Conservation (phyloP, 2,888 invertebrate genomes). For the Tetranychus truncatus region DNA sequence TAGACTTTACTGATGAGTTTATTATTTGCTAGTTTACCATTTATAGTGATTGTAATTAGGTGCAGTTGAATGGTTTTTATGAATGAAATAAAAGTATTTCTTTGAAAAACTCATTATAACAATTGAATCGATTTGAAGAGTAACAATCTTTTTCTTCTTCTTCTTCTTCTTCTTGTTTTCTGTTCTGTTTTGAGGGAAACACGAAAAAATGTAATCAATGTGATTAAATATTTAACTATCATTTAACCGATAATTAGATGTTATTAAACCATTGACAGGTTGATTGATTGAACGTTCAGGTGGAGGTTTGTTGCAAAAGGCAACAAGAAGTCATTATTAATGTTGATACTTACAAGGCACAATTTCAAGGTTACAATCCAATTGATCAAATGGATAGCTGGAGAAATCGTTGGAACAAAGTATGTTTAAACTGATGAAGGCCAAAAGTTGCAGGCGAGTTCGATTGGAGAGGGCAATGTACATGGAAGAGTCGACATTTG, state of each 20-base stretch:
- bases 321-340: background rate
- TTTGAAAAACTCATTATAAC: no score
- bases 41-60: no score
- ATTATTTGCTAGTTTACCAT: no score
- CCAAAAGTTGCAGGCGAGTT: background rate
- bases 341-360: background rate
- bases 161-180: no score
- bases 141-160: no score
- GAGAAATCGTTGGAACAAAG: background rate
- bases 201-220: no score
- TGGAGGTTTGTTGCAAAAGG: background rate
- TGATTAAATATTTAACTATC: background rate
- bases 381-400: background rate
- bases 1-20: no score
- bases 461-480: background rate
- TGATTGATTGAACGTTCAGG: background rate
- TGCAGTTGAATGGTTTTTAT: no score
- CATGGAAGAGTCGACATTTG: background rate
- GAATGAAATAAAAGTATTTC: no score
- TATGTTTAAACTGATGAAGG: background rate
- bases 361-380: constrained; percentile 2
- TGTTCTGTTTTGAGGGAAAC: no score
- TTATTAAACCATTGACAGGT: background rate
- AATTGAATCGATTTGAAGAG: no score
- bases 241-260: background rate